phyloP scores from a whole-genome alignment of 2,797 vertebrate genomes.

The Lutjanus campechanus region DNA sequence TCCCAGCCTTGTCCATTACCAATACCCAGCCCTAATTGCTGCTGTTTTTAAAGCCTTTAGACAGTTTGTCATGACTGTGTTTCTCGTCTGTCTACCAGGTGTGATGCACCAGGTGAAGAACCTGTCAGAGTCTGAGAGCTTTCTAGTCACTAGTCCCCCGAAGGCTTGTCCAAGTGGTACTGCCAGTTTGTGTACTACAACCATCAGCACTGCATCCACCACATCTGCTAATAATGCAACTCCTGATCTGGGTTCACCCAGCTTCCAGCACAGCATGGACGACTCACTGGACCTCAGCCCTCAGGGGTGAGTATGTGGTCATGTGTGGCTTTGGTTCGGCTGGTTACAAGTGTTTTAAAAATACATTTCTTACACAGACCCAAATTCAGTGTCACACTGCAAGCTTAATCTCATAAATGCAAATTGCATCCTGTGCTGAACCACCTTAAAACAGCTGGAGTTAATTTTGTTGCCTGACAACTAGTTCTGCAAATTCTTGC shows the following conservation, averaged over 20 bases:
- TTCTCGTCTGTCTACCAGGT: constrained; percentile 81
- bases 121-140: constrained; percentile 95
- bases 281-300: constrained; percentile 98
- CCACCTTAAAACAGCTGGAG: not conserved
- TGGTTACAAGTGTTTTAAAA: not conserved
- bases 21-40: no score
- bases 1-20: no score
- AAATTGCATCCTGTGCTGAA: constrained; percentile 5
- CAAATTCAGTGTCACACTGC: constrained; percentile 3
- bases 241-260: constrained; percentile 95
- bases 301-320: constrained; percentile 91
- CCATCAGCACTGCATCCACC: constrained; percentile 93
- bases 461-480: not conserved
- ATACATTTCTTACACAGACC: not conserved
- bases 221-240: constrained; percentile 90
- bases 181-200: constrained; percentile 91
- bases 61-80: not conserved
- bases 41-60: not conserved
- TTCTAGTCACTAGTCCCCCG: constrained; percentile 94
- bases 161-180: constrained; percentile 96
- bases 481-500: not conserved
- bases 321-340: constrained; percentile 18
- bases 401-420: constrained; percentile 11
- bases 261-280: constrained; percentile 97
- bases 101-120: constrained; percentile 99